Evolutionary conservation across 2,113 vertebrate genomes (phyloP), one percentile per base, ranked within the genome.

Genomic region (Lota lota): DNA sequence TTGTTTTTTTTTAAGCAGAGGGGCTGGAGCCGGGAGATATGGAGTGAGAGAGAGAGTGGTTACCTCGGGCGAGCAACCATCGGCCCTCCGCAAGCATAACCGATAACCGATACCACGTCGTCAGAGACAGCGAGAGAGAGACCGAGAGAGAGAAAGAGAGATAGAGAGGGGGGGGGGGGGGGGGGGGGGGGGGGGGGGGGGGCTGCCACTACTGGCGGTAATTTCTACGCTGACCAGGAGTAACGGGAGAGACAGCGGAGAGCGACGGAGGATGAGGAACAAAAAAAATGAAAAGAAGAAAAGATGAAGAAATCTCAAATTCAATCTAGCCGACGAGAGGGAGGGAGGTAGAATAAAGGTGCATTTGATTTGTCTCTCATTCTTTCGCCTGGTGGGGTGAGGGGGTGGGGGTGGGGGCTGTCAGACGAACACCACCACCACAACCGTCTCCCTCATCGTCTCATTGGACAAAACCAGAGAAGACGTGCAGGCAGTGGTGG

Each of bases 261-360:
- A 78, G 75, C 83, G 86, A 85, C 84, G 86, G 86, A 82, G 86
- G 88, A 87, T 47, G 40, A 47, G 15, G 53, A n/a, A 14, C 53
- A 56, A 56, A 56, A n/a, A 17, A 14, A 75, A 84, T 87, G 83
- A 89, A 89, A 33, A 33, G 28, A 33, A 5, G 28, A 33, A 86
- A 88, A 87, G n/a, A n/a, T n/a, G n/a, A n/a, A n/a, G n/a, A 89
- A 87, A 83, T 76, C 83, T 86, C 82, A 87, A 88, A 90, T 88
- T 88, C 86, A 90, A 90, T 90, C 87, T 87, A 78, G 77, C 80
- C 79, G 69, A 80, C 77, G 79, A 85, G 81, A 81, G 82, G 75
- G 80, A 78, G 84, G 83, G 77, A 83, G 86, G 87, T 83, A 79
- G 83, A 88, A 90, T 85, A 88, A 47, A 81, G 80, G 78, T 73